These are phyloP conservation scores for Sylvicapra grimmia DNA, from an alignment of 2,113 vertebrate genomes.

Conservation along the genomic window DNA sequence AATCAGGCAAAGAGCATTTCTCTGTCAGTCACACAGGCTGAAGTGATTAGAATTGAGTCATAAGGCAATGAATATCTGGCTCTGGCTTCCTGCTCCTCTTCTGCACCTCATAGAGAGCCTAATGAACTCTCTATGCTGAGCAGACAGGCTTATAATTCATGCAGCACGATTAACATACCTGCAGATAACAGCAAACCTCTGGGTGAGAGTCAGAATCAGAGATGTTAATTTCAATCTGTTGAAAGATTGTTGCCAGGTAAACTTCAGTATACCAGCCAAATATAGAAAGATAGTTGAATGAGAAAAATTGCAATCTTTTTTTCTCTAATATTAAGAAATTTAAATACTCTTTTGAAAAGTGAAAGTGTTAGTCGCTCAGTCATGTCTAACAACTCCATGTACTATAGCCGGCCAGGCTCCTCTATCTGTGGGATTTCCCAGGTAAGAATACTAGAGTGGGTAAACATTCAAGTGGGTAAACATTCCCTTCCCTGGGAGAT, in stretches of 20 bases:
- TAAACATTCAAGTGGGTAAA: neutral
- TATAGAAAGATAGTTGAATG: neutral
- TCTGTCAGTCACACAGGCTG: conserved; percentile 93
- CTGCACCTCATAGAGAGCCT: conserved; percentile 85
- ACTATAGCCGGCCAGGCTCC: neutral
- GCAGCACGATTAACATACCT: conserved; percentile 67
- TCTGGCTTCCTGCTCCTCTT: conserved; percentile 84
- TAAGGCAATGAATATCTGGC: conserved; percentile 93
- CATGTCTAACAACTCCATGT: neutral
- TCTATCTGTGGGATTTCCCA: neutral
- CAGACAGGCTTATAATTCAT: conserved; percentile 66
- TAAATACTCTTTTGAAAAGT: neutral
- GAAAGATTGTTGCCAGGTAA: conserved; percentile 6
- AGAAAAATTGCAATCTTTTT: neutral
- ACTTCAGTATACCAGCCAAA: neutral
- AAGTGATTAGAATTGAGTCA: conserved; percentile 97
- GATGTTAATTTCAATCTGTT: conserved; percentile 46
- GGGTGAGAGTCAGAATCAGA: conserved; percentile 47
- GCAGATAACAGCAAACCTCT: conserved; percentile 49
- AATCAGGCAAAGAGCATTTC: conserved; percentile 90
- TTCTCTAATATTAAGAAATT: conserved; percentile 33
- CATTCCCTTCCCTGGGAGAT: neutral
- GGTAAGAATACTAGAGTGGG: neutral
- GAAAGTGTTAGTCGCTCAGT: neutral
- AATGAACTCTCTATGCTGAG: conserved; percentile 87